Percentiles rank a stretch among this genome's conserved stretches.
These are phyloP conservation scores for Halcyon smyrnensis DNA, from an alignment of 2,797 vertebrate genomes.

Conservation along the genomic window DNA sequence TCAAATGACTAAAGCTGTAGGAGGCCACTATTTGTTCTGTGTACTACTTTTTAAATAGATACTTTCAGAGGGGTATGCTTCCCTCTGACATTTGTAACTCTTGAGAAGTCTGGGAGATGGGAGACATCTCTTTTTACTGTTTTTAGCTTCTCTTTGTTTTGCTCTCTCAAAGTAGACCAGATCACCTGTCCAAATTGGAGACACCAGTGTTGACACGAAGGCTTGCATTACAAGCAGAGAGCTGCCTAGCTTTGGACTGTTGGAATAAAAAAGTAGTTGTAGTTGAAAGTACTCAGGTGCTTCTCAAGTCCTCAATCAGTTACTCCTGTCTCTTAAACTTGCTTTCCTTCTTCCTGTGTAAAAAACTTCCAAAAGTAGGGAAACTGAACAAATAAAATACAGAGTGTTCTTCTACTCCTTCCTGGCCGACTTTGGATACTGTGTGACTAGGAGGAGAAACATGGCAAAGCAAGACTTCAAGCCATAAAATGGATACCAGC, in stretches of 20 bases:
- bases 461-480: not conserved
- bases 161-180: not conserved
- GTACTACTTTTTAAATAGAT: not conserved
- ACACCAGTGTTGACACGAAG: not conserved
- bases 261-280: not conserved
- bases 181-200: not conserved
- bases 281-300: not conserved
- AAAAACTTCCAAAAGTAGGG: not conserved
- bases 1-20: not conserved
- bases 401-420: not conserved
- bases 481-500: not conserved
- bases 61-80: not conserved
- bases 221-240: not conserved
- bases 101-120: not conserved
- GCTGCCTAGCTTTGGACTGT: not conserved
- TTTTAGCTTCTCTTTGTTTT: not conserved
- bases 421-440: not conserved
- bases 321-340: not conserved
- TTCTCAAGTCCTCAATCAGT: not conserved
- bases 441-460: not conserved
- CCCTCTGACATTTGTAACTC: not conserved
- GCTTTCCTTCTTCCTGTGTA: not conserved
- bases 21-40: not conserved
- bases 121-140: not conserved
- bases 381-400: not conserved